phyloP scores from a whole-genome alignment of 2,888 invertebrate genomes.

The Imbricaverruca yamaguchii region DNA sequence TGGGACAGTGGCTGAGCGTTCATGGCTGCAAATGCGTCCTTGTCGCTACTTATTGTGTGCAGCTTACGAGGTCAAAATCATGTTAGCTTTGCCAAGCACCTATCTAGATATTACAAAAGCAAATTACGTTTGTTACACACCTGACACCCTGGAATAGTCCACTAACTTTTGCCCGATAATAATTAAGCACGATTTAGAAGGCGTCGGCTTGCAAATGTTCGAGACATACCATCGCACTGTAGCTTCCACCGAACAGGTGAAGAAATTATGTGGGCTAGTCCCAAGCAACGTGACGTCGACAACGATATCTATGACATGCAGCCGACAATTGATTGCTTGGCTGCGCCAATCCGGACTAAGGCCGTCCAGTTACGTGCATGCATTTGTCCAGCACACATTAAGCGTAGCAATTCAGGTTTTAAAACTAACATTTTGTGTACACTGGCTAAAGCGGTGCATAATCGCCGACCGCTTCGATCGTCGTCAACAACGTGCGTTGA shows the following conservation, averaged over 20 bases:
- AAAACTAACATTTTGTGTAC: slow-evolving; percentile 7
- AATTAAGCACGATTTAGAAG: neutral
- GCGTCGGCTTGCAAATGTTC: neutral
- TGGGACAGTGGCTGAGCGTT: no score
- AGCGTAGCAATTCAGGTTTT: neutral
- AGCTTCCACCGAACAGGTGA: neutral
- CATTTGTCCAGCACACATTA: neutral
- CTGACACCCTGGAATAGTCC: neutral
- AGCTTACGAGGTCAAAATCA: no score
- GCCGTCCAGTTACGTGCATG: neutral
- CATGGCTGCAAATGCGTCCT: no score
- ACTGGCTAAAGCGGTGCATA: neutral
- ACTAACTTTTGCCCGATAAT: neutral
- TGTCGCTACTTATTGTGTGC: no score
- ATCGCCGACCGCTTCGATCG: neutral
- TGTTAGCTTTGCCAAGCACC: no score
- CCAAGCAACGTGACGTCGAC: neutral
- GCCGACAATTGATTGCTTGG: neutral
- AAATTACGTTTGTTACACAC: neutral
- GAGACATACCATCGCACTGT: neutral
- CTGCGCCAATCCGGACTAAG: neutral
- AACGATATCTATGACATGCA: neutral
- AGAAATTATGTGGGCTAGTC: neutral
- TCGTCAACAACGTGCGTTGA: neutral
- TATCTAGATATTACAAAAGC: no score